phyloP scores from a whole-genome alignment of 2,888 invertebrate genomes.

The Pelosia muscerda region DNA sequence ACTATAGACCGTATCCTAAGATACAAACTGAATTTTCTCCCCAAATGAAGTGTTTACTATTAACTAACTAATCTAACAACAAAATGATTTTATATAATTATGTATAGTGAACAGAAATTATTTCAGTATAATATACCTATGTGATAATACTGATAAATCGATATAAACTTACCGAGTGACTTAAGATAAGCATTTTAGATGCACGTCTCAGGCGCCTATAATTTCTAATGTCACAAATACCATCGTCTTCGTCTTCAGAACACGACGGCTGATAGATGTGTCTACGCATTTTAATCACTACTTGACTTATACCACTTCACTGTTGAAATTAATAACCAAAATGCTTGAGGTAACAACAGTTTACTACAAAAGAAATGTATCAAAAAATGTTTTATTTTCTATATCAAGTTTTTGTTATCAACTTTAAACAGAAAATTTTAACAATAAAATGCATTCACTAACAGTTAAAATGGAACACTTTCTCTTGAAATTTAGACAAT shows the following conservation, averaged over 20 bases:
- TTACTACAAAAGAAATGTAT: background rate
- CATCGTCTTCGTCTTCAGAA: constrained; percentile 64
- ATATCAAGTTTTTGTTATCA: background rate
- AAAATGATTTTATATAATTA: too few species aligned
- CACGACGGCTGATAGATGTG: constrained; percentile 62
- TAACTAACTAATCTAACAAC: too few species aligned
- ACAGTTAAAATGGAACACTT: background rate
- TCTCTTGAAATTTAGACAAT: background rate
- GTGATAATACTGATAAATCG: too few species aligned
- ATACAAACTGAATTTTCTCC: too few species aligned
- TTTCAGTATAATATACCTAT: too few species aligned
- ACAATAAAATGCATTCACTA: background rate
- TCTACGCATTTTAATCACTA: constrained; percentile 65
- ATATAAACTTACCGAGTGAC: constrained; percentile 66
- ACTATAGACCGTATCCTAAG: too few species aligned
- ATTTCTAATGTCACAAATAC: constrained; percentile 53
- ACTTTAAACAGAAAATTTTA: background rate
- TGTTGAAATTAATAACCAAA: background rate
- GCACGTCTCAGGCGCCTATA: constrained; percentile 69
- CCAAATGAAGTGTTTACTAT: too few species aligned
- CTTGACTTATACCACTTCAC: constrained; percentile 34
- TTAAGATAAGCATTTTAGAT: constrained; percentile 71
- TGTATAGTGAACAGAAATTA: too few species aligned
- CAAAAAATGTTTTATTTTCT: background rate
- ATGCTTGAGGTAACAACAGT: background rate